These are phyloP conservation scores for Aporophyla nigra DNA, from an alignment of 2,888 invertebrate species.

Conservation along the genomic window DNA sequence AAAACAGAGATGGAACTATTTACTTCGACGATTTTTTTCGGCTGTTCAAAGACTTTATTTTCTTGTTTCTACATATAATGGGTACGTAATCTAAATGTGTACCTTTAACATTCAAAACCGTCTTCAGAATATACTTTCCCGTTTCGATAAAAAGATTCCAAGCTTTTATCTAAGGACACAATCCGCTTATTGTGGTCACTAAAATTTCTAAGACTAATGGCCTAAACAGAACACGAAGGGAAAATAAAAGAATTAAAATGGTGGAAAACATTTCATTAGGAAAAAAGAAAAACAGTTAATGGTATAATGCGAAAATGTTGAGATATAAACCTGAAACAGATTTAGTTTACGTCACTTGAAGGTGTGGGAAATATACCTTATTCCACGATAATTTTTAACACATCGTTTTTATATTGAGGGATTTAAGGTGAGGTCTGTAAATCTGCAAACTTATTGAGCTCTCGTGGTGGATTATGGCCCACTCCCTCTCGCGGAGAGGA, in stretches of 20 bases:
- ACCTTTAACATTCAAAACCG: slow-evolving; percentile 20
- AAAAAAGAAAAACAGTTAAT: slow-evolving; percentile 81
- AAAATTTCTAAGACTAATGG: slow-evolving; percentile 61
- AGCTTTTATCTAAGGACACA: slow-evolving; percentile 44
- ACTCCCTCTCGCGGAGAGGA: not conserved
- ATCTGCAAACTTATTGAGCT: too few species aligned
- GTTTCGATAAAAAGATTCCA: slow-evolving; percentile 42
- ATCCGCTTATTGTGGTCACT: slow-evolving; percentile 55
- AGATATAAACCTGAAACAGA: slow-evolving; percentile 57
- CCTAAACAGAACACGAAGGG: slow-evolving; percentile 62
- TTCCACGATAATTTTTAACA: not conserved
- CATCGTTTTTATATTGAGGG: not conserved
- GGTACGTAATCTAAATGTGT: not conserved
- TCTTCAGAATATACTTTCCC: slow-evolving; percentile 10
- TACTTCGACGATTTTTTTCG: not conserved
- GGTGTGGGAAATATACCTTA: not conserved
- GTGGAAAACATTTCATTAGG: slow-evolving; percentile 73
- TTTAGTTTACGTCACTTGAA: slow-evolving; percentile 47
- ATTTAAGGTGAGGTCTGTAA: not conserved
- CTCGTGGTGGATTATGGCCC: too few species aligned
- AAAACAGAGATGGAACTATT: not conserved
- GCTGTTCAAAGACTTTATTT: not conserved
- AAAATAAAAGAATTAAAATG: slow-evolving; percentile 73
- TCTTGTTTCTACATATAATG: not conserved
- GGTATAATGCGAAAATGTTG: slow-evolving; percentile 73